phyloP scores from a whole-genome alignment of 1,140 invertebrate species.

The Drosophila nasuta region DNA sequence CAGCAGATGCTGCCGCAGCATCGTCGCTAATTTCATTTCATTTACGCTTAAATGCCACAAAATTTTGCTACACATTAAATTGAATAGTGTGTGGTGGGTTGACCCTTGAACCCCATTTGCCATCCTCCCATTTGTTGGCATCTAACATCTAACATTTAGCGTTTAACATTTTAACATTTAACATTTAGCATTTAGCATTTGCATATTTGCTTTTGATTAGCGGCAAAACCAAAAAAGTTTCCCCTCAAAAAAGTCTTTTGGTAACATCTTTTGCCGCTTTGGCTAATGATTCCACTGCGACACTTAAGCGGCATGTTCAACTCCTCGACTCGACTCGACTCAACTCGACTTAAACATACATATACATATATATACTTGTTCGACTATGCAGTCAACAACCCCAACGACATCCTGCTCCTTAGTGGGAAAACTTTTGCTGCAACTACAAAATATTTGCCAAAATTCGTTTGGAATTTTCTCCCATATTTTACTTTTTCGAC shows the following conservation, averaged over 20 bases:
- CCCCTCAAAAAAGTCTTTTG: constrained; percentile 23
- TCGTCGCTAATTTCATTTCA: constrained; percentile 74
- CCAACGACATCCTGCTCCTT: neutral
- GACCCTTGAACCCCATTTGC: constrained; percentile 33
- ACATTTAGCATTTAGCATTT: constrained; percentile 32
- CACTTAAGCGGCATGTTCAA: constrained; percentile 42
- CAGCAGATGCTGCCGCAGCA: constrained; percentile 11
- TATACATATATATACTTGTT: too few relatives aligned
- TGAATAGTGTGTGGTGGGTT: constrained; percentile 51
- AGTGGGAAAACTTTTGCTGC: constrained; percentile 54
- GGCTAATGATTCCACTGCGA: constrained; percentile 48
- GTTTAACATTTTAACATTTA: constrained; percentile 24
- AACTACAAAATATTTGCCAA: constrained; percentile 75
- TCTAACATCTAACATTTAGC: constrained; percentile 26
- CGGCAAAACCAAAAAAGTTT: constrained; percentile 26
- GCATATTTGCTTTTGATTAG: constrained; percentile 52
- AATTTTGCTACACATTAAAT: constrained; percentile 52
- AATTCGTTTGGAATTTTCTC: constrained; percentile 63
- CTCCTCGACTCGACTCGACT: constrained; percentile 14
- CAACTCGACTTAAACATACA: too few relatives aligned
- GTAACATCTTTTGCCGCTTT: constrained; percentile 40
- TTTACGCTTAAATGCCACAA: constrained; percentile 69
- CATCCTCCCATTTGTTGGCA: constrained; percentile 14
- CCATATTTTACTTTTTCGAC: constrained; percentile 16
- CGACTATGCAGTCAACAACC: constrained; percentile 16